Base-by-base conservation (phyloP, 2,113 vertebrate species). In the Phyllopteryx taeniolatus region DNA sequence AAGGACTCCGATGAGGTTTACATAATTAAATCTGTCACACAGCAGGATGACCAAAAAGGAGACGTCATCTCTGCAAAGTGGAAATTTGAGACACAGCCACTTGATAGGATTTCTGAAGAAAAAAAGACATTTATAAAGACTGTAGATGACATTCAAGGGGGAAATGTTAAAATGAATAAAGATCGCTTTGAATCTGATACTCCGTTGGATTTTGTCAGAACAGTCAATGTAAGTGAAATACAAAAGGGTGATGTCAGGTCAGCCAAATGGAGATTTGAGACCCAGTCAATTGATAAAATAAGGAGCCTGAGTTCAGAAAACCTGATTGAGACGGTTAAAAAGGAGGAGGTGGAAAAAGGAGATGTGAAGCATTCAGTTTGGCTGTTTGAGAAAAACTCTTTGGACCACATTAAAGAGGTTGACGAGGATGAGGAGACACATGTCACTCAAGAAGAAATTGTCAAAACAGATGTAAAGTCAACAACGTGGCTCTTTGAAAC, bases 401-500 rank as follows among this genome's bases (percentile, higher is more conserved):
- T 96, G 60, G 94, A 96, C 84, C 93, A 92, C 75, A 91, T 96
- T 84, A 94, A 92, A 65, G 93, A 95, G 79, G 70, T 74, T 9
- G 90, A 93, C 51, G 93, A 94, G 73, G 88, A 49, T 5, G 80
- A 73, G 76, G 70, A 80, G 49, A 70, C 61, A 53, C 78, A 78
- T 46, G 27, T 87, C 4, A 63, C 42, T 62, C 90, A 69, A 43
- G 95, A 96, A 84, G 92, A 94, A 86, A 94, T 96, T 67, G 94
- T 94, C 78, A 91, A 91, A 83, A 94, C 92, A 0, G 94, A 97
- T 81, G 96, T 98, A 17, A 96, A 94, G 83, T 94, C 94, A 67
- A 93, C 94, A 70, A 96, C 93, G 0, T 97, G 94, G 95, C 93
- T 96, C 65, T 98, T 98, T 93, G 96, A 98, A 92, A 96, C 95